Base-by-base conservation (phyloP, 2,797 vertebrate genomes). In the Streptopelia turtur region DNA sequence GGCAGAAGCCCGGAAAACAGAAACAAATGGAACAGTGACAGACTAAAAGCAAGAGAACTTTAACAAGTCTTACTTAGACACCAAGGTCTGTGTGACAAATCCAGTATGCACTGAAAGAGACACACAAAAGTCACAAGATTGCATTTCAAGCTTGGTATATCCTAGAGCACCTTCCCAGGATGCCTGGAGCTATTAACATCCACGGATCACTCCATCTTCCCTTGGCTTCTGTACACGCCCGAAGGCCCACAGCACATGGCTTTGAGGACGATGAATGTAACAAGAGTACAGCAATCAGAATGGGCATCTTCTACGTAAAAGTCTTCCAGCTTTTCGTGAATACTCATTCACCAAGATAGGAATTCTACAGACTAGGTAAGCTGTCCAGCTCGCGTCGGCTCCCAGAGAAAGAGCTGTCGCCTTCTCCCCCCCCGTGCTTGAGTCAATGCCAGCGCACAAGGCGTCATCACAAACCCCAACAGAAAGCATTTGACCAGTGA, bases 401-500 rank as follows among this genome's bases (percentile, higher is more conserved):
- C 97, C 97, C 47, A 60, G 90, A 94, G 97, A 94, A 97, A 97
- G 95, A 97, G 80, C 95, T 79, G 93, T 94, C 35, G 50, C 95
- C 84, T 94, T 96, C 71, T 94, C 91, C 93, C 80, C 80, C 70
- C 83, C 95, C 93, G 97, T 93, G 97, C 97, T 97, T 96, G 96
- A 94, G 97, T 98, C 95, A 96, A 92, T 96, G 93, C 95, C 97
- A 94, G 97, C 39, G 95, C 98, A 98, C 97, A 96, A 98, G 97
- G 97, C 92, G 9, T 95, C 97, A 97, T 94, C 95, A 95, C 96
- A 97, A 97, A 95, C 96, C 96, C 96, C 97, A 95, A 96, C 94
- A 96, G 97, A 98, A 96, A 98, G 97, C 98, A 97, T 97, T 95
- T 92, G 97, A 98, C 97, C 97, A 97, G 98, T 95, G 96, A 95